Percentiles rank a stretch among this genome's conserved stretches.
phyloP scores from a whole-genome alignment of 2,888 invertebrate species.

The Troides aeacus region DNA sequence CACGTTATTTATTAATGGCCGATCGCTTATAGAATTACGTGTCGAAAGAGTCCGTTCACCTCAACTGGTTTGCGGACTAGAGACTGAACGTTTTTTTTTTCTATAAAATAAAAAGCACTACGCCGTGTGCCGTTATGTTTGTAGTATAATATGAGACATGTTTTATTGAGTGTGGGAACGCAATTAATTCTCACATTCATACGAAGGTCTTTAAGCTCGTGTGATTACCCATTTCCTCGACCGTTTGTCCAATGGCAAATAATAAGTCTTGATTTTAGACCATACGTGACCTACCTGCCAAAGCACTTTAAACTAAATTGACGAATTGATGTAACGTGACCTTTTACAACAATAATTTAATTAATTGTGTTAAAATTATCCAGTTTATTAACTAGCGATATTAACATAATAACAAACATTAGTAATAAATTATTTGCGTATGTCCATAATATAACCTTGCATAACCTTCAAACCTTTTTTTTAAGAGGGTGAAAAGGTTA shows the following conservation, averaged over 20 bases:
- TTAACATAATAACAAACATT: not conserved
- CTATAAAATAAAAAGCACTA: conserved; percentile 31
- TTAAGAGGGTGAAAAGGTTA: no score
- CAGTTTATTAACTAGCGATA: not conserved
- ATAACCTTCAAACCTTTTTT: conserved; percentile 14
- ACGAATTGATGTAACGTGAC: no score
- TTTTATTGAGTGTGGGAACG: conserved; percentile 33
- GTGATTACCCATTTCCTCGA: conserved; percentile 9
- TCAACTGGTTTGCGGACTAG: conserved; percentile 48
- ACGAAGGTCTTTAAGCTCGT: conserved; percentile 15
- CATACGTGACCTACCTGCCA: not conserved
- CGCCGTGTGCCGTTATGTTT: conserved; percentile 41
- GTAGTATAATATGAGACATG: conserved; percentile 35
- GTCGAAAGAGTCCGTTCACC: conserved; percentile 60
- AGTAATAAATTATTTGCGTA: conserved; percentile 9
- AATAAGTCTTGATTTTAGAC: not conserved
- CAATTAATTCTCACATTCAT: conserved; percentile 21
- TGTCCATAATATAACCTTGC: conserved; percentile 33
- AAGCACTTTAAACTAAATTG: no score
- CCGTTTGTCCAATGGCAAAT: not conserved
- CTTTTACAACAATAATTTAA: no score
- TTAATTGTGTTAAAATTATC: not conserved
- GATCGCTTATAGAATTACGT: conserved; percentile 39
- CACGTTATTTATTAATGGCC: conserved; percentile 33
- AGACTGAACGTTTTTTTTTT: conserved; percentile 36